Base-by-base conservation (phyloP, 1,140 invertebrate genomes). In the Coelopa frigida region DNA sequence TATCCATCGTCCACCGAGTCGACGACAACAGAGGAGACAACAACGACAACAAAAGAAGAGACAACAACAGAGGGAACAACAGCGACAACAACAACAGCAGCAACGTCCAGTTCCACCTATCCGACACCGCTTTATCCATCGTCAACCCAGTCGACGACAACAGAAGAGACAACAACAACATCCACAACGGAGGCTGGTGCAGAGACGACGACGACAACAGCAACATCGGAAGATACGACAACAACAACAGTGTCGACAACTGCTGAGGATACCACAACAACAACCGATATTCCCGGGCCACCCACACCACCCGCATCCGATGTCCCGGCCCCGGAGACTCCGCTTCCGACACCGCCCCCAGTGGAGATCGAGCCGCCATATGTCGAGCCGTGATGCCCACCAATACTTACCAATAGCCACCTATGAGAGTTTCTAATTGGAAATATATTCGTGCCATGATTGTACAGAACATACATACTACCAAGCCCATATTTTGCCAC, bases 301-400 rank as follows among this genome's bases (percentile, higher is more conserved):
- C 44, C 43, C 22, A 51, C 14, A 18, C 42, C 40, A 29, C 23
- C 23, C 39, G 26, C 45, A n/a, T n/a, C n/a, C 7, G 12, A 7
- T 15, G 40, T 61, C 12, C 61, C 58, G 2, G 15, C 18, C 24
- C 59, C 59, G 17, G 8, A 8, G 14, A 29, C 27, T 14, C 8
- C 21, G 12, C 12, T 8, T 7, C 40, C 40, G 15, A 42, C 40
- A 15, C 40, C 40, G 31, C 40, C 40, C 8, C 26, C 40, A 27
- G 15, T 42, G 26, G 22, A 42, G 31, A 17, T 27, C 18, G 23
- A 7, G 7, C 1, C 40, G 17, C 35, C 35, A 36, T n/a, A 15
- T 36, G 17, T 36, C 17, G 7, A 29, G 8, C 27, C 33, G 14
- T 2, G 10, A 4, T n/a, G n/a, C n/a, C n/a, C n/a, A n/a, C n/a